Evolutionary conservation across 2,113 vertebrate genomes (phyloP).

Genomic region (Panurus biarmicus): DNA sequence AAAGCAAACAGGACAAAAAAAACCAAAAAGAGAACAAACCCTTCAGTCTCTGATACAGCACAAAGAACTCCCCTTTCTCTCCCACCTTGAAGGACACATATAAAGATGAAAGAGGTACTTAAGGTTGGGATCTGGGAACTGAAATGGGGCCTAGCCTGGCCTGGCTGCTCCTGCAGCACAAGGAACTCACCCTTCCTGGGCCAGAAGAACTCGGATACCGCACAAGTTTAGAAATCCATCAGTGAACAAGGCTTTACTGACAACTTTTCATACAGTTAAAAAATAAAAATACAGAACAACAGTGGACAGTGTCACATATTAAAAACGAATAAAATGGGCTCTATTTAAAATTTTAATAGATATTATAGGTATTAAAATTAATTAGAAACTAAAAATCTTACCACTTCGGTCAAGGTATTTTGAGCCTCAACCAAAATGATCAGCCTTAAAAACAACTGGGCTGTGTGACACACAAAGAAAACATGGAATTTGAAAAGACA

Average conservation of each 20-base stretch:
- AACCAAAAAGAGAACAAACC: not conserved
- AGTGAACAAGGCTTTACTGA: slow-evolving; percentile 82
- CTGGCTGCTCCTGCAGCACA: not conserved
- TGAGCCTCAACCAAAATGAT: slow-evolving; percentile 56
- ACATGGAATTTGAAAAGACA: slow-evolving; percentile 44
- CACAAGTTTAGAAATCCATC: slow-evolving; percentile 78
- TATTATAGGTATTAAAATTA: slow-evolving; percentile 63
- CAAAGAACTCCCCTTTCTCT: not conserved
- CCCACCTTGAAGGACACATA: not conserved
- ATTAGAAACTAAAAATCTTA: slow-evolving; percentile 67
- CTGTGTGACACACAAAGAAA: slow-evolving; percentile 66
- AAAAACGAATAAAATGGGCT: slow-evolving; percentile 71
- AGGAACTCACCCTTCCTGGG: not conserved
- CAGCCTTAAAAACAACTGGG: slow-evolving; percentile 64
- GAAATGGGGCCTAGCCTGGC: not conserved
- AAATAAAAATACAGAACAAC: slow-evolving; percentile 80
- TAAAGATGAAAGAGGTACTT: not conserved
- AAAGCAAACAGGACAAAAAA: not conserved
- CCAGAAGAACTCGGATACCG: slow-evolving; percentile 63
- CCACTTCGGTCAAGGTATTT: slow-evolving; percentile 48
- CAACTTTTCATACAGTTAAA: slow-evolving; percentile 79
- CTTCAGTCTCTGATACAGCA: not conserved
- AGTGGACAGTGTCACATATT: slow-evolving; percentile 75
- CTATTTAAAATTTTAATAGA: slow-evolving; percentile 62
- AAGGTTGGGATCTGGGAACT: not conserved